Base-by-base conservation (phyloP, 2,888 invertebrate genomes). In the Anodontia alba region DNA sequence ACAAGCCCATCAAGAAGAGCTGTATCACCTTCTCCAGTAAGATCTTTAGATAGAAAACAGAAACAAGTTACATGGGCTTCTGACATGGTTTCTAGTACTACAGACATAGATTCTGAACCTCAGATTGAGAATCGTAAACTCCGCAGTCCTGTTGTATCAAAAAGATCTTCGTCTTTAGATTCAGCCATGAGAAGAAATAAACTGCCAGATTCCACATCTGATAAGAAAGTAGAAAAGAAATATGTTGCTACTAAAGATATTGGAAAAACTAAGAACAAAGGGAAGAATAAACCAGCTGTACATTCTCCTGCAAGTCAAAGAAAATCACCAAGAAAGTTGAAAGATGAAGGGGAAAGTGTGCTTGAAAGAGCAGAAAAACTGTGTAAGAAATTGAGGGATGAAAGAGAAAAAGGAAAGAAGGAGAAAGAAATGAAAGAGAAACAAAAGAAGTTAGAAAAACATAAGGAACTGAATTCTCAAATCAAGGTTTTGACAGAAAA, bases 331-430 rank as follows among this genome's bases (percentile, higher is more conserved):
- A 42, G 51, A 33, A 66, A 31, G 42, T n/a, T 29, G 12, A 42
- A 31, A 20, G 76, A 76, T 71, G 70, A 69, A 33, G 77, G 77
- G 36, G 86, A 84, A 49, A 81, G 81, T 76, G 88, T 91, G 23
- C 75, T 91, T 17, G 90, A 90, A 76, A 87, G 87, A 74, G 91
- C 91, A 46, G 91, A 91, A 76, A 86, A 87, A 66, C 75, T 92
- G 38, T 91, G 91, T 80, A 89, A 85, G 72, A 90, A 90, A 72
- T 79, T 91, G 10, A 42, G 90, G 76, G 89, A 90, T 74, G 90
- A 89, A 72, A 73, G 90, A 66, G 83, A 87, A 62, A 81, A 83
- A 29, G 83, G 82, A n/a, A 86, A 88, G 54, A 80, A 78, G 20
- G 87, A 88, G 33, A 86, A 84, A 73, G 73, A 85, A 38, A 76